Conservation (phyloP, 2,888 invertebrate genomes). For the Nowickia ferox region DNA sequence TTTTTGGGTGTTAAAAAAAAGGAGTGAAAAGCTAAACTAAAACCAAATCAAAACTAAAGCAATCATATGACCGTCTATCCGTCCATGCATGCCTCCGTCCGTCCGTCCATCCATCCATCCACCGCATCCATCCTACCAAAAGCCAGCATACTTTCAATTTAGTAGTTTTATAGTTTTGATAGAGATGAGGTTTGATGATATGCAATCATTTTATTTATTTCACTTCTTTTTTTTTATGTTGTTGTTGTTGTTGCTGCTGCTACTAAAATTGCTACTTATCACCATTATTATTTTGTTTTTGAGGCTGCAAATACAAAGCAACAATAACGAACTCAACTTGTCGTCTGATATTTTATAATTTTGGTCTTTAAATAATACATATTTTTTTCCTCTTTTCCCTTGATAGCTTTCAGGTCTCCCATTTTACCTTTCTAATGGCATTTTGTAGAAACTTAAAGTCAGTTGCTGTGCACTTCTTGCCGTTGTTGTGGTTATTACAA, state of each 20-base stretch:
- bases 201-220: conserved; percentile 62
- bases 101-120: conserved; percentile 3
- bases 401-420: conserved; percentile 43
- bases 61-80: conserved; percentile 30
- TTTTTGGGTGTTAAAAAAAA: conserved; percentile 67
- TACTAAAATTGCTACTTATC: conserved; percentile 70
- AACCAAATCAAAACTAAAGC: conserved; percentile 61
- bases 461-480: conserved; percentile 38
- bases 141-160: conserved; percentile 52
- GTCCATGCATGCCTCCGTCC: not conserved
- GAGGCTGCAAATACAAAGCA: conserved; percentile 55
- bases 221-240: conserved; percentile 21
- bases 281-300: conserved; percentile 69
- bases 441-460: conserved; percentile 42
- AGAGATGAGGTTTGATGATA: conserved; percentile 71
- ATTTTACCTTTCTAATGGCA: conserved; percentile 67
- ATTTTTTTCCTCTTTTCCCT: not conserved
- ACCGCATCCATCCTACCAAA: conserved; percentile 15
- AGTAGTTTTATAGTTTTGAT: conserved; percentile 69
- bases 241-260: conserved; percentile 24
- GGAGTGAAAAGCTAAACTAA: conserved; percentile 23
- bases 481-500: conserved; percentile 59
- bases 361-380: conserved; percentile 52
- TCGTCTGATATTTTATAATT: conserved; percentile 42
- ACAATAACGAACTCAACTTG: conserved; percentile 55